Base-by-base conservation (phyloP, 2,113 vertebrate genomes). In the Bos indicus region DNA sequence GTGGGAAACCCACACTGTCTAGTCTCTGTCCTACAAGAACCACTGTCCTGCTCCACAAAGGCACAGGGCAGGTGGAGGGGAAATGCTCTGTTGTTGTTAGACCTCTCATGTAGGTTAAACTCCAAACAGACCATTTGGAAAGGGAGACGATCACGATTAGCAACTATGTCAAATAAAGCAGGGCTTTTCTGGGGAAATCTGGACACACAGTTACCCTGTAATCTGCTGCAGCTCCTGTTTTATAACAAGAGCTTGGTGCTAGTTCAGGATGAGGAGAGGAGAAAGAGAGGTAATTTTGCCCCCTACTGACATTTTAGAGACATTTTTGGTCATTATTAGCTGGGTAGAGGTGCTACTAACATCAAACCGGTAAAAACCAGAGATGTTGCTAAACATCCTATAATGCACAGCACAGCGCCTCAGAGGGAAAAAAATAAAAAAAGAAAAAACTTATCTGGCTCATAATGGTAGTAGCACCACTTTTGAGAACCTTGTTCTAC, bases 201-300 rank as follows among this genome's bases (percentile, higher is more conserved):
- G 54, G 15, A 87, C 1, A 48, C 2, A 17, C 6, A 11, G 3
- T 28, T 30, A 84, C 9, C 5, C 9, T 87, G 2, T 21, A 57
- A 51, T 28, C 16, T 51, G 36, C 33, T 11, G 4, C 0, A 19
- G 2, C 25, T 59, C 16, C 30, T 74, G 36, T 80, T 83, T 8
- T 88, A 57, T 10, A 60, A 2, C 46, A 26, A 26, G n/a, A 46
- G 21, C 25, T 84, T 33, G 26, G 71, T 15, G 3, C 40, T 0
- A 1, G 7, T 26, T 17, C 12, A 33, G 3, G 6, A 4, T 40
- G 3, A 26, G 11, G 3, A 43, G 3, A 15, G 2, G 14, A 52
- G 1, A 3, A 62, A 16, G 36, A 36, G 2, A 46, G n/a, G 25
- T 28, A 4, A 9, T 5, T 57, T 60, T 59, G 3, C 13, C 56